Evolutionary conservation across 53 echinoderm and acorn worm genomes (phyloP).

Genomic region (Holothuria leucospilota): DNA sequence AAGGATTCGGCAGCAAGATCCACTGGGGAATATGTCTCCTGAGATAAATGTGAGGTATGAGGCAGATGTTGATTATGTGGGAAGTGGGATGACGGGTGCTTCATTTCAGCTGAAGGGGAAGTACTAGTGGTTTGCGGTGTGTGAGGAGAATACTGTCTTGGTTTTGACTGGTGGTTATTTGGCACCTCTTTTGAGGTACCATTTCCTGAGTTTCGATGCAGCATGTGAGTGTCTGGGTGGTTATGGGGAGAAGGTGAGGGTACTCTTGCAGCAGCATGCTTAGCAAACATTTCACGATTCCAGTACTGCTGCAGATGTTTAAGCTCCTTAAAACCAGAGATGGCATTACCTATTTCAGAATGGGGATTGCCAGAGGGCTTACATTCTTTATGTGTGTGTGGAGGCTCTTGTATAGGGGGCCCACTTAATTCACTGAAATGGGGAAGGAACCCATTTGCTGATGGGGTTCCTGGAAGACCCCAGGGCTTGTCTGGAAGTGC

Average conservation of each 20-base stretch:
- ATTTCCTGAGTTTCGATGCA: conserved; percentile 60
- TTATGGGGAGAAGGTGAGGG: background rate
- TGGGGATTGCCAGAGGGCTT: conserved; percentile 11
- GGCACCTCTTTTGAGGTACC: conserved; percentile 2
- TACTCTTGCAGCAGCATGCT: conserved; percentile 22
- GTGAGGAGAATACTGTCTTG: conserved; percentile 53
- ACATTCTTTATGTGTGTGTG: conserved; percentile 30
- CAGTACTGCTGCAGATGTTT: conserved; percentile 30
- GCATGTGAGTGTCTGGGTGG: conserved; percentile 45
- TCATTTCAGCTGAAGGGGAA: conserved; percentile 35
- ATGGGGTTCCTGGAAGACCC: background rate
- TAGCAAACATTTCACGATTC: conserved; percentile 36
- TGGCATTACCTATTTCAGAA: conserved; percentile 19
- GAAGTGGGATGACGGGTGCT: conserved; percentile 24
- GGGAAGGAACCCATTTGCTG: conserved; percentile 30
- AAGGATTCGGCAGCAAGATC: conserved; percentile 91
- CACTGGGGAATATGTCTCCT: conserved; percentile 87
- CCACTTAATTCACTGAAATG: conserved; percentile 7
- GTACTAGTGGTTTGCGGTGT: conserved; percentile 17
- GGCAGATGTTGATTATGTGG: background rate
- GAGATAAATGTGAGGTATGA: conserved; percentile 61
- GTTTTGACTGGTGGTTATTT: background rate
- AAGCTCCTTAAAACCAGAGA: background rate
- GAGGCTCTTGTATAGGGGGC: conserved; percentile 9
- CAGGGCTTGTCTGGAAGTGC: conserved; percentile 27